Evolutionary conservation across 2,113 vertebrate genomes (phyloP).

Genomic region (Ranitomeya imitator): DNA sequence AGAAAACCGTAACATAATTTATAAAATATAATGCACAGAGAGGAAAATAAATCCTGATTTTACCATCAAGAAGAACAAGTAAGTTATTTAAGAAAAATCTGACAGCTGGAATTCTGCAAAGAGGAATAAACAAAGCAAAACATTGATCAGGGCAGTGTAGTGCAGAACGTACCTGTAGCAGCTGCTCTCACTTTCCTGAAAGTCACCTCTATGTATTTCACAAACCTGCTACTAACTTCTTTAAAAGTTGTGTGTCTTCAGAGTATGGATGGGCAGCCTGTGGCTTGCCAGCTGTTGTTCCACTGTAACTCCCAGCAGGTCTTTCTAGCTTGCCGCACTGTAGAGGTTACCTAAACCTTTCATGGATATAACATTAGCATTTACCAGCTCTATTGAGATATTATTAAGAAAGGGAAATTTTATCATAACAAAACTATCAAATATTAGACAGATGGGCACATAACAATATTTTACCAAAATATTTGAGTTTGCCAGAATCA

Average conservation of each 20-base stretch:
- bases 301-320: conserved; percentile 28
- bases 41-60: background rate
- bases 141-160: conserved; percentile 23
- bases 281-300: conserved; percentile 42
- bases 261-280: conserved; percentile 14
- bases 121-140: conserved; percentile 20
- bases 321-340: background rate
- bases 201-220: conserved; percentile 24
- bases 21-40: background rate
- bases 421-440: background rate
- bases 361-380: background rate
- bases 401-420: background rate
- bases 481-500: no score
- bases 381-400: background rate
- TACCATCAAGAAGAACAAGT: conserved; percentile 1
- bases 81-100: conserved; percentile 18
- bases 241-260: conserved; percentile 38
- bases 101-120: conserved; percentile 41
- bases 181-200: conserved; percentile 40
- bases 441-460: no score
- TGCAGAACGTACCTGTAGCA: conserved; percentile 15
- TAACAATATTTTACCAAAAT: no score
- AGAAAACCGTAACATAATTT: background rate
- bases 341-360: conserved; percentile 38
- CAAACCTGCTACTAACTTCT: conserved; percentile 37